A percentile compares a stretch with the other conserved stretches of the same genome.
Evolutionary conservation across 2,888 invertebrate genomes (phyloP).

Genomic region (Omphaloscelis lunosa): DNA sequence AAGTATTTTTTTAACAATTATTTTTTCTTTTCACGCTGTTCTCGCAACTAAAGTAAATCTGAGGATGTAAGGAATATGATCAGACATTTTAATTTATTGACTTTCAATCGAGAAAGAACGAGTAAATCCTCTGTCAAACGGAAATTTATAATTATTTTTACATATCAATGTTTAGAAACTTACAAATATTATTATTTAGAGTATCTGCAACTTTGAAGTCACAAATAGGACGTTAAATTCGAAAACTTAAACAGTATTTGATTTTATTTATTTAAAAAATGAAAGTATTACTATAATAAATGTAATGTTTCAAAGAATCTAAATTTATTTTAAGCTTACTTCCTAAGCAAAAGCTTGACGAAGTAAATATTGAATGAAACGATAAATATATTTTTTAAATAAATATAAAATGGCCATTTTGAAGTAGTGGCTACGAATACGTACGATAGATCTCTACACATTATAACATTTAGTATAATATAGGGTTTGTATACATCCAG

Average conservation of each 20-base stretch:
- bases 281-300: constrained; percentile 32
- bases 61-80: constrained; percentile 29
- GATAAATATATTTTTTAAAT: neutral
- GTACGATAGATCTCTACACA: constrained; percentile 29
- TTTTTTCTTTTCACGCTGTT: constrained; percentile 51
- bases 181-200: constrained; percentile 10
- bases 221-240: constrained; percentile 20
- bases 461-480: constrained; percentile 13
- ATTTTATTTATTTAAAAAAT: neutral
- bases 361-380: constrained; percentile 6
- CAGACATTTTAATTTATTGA: constrained; percentile 6
- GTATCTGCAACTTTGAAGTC: neutral
- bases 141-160: constrained; percentile 35
- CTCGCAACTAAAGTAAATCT: constrained; percentile 40
- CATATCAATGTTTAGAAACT: constrained; percentile 29
- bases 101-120: neutral
- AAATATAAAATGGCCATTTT: neutral
- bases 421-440: constrained; percentile 1
- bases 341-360: neutral
- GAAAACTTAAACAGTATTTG: constrained; percentile 35
- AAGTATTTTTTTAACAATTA: constrained; percentile 22
- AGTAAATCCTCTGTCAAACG: neutral
- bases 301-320: constrained; percentile 16
- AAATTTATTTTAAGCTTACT: constrained; percentile 22
- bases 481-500: constrained; percentile 16